phyloP scores from a whole-genome alignment of 2,113 vertebrate genomes.

The Salminus brasiliensis region DNA sequence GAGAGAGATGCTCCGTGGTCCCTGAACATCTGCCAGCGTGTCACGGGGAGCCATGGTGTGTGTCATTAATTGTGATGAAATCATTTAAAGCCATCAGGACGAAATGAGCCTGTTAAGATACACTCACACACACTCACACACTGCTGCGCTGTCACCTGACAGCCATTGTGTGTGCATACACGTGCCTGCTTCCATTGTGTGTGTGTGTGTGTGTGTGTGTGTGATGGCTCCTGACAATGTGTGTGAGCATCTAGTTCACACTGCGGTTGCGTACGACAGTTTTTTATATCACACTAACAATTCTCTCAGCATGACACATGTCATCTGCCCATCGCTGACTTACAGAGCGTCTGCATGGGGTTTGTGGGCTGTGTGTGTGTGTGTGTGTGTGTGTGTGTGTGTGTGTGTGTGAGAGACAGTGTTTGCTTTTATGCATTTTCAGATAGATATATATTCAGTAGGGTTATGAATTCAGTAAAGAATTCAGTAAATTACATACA shows the following conservation, averaged over 20 bases:
- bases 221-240: conserved; percentile 37
- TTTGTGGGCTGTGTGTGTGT: not conserved
- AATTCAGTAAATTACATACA: too few relatives aligned
- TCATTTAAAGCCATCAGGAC: conserved; percentile 98
- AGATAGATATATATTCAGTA: not conserved
- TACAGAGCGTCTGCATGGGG: not conserved
- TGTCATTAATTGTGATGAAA: conserved; percentile 99
- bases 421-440: too few relatives aligned
- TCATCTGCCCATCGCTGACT: not conserved
- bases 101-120: conserved; percentile 97
- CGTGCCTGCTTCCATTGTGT: too few relatives aligned
- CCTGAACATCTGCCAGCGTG: conserved; percentile 95
- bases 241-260: conserved; percentile 35
- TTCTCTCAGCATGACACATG: not conserved
- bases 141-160: conserved; percentile 52
- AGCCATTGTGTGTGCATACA: conserved; percentile 3
- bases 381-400: conserved; percentile 14
- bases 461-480: too few relatives aligned
- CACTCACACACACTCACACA: conserved; percentile 54
- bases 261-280: conserved; percentile 9
- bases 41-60: conserved; percentile 88
- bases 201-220: conserved; percentile 47
- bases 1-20: conserved; percentile 78
- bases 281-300: conserved; percentile 2
- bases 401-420: not conserved